These are phyloP conservation scores for Columbina picui DNA, from an alignment of 2,113 vertebrate species.

Conservation along the genomic window DNA sequence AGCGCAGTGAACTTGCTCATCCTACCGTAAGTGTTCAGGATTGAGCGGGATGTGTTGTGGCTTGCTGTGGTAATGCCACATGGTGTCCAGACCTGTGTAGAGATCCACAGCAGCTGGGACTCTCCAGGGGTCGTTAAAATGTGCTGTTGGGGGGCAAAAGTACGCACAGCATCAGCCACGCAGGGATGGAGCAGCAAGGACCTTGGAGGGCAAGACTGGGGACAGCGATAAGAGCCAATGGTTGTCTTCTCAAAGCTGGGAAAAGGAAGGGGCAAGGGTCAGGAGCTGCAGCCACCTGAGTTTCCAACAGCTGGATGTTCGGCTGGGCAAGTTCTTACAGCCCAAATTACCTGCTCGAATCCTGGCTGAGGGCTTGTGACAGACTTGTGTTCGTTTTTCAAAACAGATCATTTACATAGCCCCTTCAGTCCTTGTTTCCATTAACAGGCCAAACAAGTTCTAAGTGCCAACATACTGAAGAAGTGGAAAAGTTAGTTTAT, in stretches of 20 bases:
- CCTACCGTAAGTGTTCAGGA: fast-evolving
- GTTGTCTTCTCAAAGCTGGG: not conserved
- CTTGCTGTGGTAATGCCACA: fast-evolving
- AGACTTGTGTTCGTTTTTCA: not conserved
- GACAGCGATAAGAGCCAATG: not conserved
- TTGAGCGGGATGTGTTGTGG: not conserved
- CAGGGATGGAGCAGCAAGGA: not conserved
- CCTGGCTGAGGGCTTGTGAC: not conserved
- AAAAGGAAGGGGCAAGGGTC: not conserved
- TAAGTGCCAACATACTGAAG: conserved; percentile 5
- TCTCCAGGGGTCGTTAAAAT: not conserved
- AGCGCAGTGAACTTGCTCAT: fast-evolving
- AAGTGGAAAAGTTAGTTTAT: conserved; percentile 46
- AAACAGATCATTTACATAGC: not conserved
- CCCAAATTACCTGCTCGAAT: not conserved
- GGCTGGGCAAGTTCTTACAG: not conserved
- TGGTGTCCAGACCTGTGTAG: fast-evolving
- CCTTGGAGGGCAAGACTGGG: not conserved
- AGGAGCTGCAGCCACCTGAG: fast-evolving
- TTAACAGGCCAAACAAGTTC: not conserved
- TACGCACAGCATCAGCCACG: fast-evolving
- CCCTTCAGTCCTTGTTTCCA: not conserved
- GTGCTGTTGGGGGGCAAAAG: not conserved
- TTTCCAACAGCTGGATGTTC: not conserved
- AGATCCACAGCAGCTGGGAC: not conserved